Evolutionary conservation across 2,888 invertebrate genomes (phyloP).

Genomic region (Atrina japonica): DNA sequence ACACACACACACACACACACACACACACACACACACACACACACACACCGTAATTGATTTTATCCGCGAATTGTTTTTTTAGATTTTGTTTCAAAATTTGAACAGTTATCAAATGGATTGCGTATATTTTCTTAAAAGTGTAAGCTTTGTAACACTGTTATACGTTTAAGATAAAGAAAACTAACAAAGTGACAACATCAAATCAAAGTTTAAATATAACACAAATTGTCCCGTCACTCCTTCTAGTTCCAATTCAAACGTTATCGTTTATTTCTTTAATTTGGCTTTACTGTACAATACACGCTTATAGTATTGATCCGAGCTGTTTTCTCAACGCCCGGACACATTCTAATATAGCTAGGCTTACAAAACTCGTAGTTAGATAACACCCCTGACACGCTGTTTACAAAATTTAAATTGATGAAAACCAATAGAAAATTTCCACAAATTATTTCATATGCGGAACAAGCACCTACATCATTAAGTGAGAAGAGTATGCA

Average conservation of each 20-base stretch:
- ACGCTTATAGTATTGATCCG: slow-evolving; percentile 23
- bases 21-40: too few species aligned
- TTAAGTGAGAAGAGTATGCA: too few species aligned
- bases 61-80: too few species aligned
- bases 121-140: too few species aligned
- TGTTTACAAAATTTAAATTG: slow-evolving; percentile 40
- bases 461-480: slow-evolving; percentile 3
- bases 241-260: slow-evolving; percentile 7
- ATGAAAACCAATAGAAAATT: slow-evolving; percentile 34
- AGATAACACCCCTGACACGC: slow-evolving; percentile 35
- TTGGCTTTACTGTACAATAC: slow-evolving; percentile 18
- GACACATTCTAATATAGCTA: slow-evolving; percentile 33
- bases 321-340: slow-evolving; percentile 10
- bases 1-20: too few species aligned
- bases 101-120: too few species aligned
- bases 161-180: slow-evolving; percentile 31
- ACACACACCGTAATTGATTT: too few species aligned
- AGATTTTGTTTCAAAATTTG: too few species aligned
- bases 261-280: slow-evolving; percentile 20
- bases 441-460: slow-evolving; percentile 18
- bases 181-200: slow-evolving; percentile 26
- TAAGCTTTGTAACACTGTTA: too few species aligned
- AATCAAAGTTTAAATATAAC: slow-evolving; percentile 26
- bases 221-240: slow-evolving; percentile 19
- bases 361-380: slow-evolving; percentile 32